A percentile compares a stretch with the other conserved stretches of the same genome.
Conservation (phyloP, 2,888 invertebrate species). For the Lasioglossum lativentre region DNA sequence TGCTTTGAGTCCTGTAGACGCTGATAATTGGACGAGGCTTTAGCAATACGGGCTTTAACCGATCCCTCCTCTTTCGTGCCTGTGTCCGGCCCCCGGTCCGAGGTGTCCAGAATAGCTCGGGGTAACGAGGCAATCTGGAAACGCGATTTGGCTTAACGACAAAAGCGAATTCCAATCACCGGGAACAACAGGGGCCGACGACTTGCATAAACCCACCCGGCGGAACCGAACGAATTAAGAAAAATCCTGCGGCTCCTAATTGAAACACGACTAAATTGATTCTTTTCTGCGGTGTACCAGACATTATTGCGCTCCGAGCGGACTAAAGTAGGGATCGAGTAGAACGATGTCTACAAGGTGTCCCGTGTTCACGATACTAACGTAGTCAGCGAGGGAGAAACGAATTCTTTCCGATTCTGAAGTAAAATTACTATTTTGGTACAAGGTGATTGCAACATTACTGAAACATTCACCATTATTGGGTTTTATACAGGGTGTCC, state of each 20-base stretch:
- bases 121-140: conserved; percentile 74
- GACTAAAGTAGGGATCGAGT: not conserved
- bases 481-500: no score
- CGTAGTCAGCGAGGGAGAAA: not conserved
- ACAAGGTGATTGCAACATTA: no score
- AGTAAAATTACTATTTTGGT: not conserved
- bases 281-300: conserved; percentile 14
- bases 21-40: conserved; percentile 71
- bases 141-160: conserved; percentile 74
- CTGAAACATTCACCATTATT: no score
- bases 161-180: conserved; percentile 74
- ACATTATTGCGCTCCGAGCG: not conserved
- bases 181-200: conserved; percentile 63
- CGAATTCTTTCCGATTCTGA: not conserved
- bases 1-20: conserved; percentile 65
- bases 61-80: conserved; percentile 46
- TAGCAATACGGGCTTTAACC: conserved; percentile 65
- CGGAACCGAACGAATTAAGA: conserved; percentile 29
- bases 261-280: conserved; percentile 42
- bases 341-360: not conserved
- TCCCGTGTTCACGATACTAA: not conserved
- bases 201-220: conserved; percentile 56
- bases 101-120: conserved; percentile 70
- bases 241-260: conserved; percentile 33
- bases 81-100: conserved; percentile 42